These are phyloP conservation scores for Drosophila simulans DNA, from an alignment of 1,140 invertebrate genomes.

Conservation along the genomic window DNA sequence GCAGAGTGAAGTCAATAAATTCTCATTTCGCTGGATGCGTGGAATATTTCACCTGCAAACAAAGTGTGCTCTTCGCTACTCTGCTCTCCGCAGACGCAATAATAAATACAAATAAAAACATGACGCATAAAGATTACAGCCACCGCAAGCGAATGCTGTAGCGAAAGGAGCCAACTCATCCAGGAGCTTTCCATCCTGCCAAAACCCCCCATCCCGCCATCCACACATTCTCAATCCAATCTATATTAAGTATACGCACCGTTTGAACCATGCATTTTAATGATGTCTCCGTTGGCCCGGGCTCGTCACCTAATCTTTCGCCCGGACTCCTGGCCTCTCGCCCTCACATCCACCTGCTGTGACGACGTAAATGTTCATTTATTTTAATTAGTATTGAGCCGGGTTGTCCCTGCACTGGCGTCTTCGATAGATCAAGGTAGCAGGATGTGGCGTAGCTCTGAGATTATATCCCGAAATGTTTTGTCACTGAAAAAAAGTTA, in stretches of 20 bases:
- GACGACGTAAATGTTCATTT: conserved; percentile 73
- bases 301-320: conserved; percentile 42
- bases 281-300: conserved; percentile 61
- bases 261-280: conserved; percentile 83
- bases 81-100: conserved; percentile 54
- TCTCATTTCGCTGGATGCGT: conserved; percentile 70
- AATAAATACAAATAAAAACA: conserved; percentile 83
- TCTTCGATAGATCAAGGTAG: conserved; percentile 39
- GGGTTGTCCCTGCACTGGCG: conserved; percentile 20
- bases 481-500: neutral
- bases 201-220: neutral
- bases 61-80: conserved; percentile 41
- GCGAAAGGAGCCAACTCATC: conserved; percentile 33
- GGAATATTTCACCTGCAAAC: conserved; percentile 74
- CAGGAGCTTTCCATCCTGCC: conserved; percentile 1
- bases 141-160: conserved; percentile 44
- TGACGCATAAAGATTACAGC: conserved; percentile 76
- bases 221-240: conserved; percentile 48
- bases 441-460: neutral
- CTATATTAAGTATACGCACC: conserved; percentile 79
- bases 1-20: conserved; percentile 74
- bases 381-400: conserved; percentile 80
- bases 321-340: conserved; percentile 22
- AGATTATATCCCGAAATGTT: conserved; percentile 40
- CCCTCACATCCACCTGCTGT: conserved; percentile 23